Conservation (phyloP, 2,797 vertebrate species). For the Poecilia gillii region DNA sequence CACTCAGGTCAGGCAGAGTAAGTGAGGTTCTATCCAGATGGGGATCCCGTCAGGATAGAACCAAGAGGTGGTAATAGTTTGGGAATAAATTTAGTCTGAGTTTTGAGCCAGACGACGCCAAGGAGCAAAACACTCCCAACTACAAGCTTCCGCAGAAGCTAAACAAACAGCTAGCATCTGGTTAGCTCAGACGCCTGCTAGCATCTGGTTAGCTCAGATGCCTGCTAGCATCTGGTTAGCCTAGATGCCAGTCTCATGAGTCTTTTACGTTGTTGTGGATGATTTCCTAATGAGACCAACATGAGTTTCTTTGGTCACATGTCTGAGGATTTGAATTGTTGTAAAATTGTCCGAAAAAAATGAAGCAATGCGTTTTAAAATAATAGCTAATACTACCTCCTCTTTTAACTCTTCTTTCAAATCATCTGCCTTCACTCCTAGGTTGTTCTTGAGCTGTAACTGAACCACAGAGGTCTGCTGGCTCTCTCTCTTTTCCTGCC, state of each 20-base stretch:
- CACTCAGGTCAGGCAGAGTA: conserved; percentile 54
- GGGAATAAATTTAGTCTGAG: neutral
- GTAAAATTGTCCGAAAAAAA: neutral
- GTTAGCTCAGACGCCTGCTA: too few relatives aligned
- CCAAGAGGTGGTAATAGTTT: neutral
- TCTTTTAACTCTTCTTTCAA: neutral
- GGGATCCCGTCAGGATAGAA: conserved; percentile 41
- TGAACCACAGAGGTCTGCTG: neutral
- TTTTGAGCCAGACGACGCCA: conserved; percentile 8
- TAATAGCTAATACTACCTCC: neutral
- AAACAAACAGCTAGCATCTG: conserved; percentile 35
- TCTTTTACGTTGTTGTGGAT: neutral
- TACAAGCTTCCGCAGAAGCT: conserved; percentile 57
- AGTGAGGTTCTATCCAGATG: too few relatives aligned
- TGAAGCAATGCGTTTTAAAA: neutral
- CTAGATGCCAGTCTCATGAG: neutral
- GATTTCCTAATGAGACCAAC: neutral
- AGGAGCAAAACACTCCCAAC: conserved; percentile 27
- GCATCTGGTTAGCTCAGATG: too few relatives aligned
- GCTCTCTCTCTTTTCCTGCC: neutral
- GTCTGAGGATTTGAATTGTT: neutral
- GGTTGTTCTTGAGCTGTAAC: neutral
- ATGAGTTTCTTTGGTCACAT: neutral
- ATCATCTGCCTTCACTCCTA: neutral
- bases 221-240: too few relatives aligned